Percentiles rank a stretch among this genome's conserved stretches.
phyloP scores from a whole-genome alignment of 2,113 vertebrate genomes.

The Ictidomys tridecemlineatus region DNA sequence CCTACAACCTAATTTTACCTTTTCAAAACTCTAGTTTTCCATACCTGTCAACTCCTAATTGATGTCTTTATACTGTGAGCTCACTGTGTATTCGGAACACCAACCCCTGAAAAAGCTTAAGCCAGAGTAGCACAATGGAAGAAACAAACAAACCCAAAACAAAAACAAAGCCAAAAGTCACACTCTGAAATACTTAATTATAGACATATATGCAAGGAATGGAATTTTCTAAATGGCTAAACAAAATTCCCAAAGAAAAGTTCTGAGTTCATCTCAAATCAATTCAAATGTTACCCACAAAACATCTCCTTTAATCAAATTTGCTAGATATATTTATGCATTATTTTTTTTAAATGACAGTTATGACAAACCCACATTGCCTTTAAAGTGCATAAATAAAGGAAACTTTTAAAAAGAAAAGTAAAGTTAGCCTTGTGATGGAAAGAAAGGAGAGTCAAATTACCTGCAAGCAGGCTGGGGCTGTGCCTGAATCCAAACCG shows the following conservation, averaged over 20 bases:
- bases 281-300: conserved; percentile 54
- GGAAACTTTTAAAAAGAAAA: conserved; percentile 69
- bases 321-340: conserved; percentile 26
- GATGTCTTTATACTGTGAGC: conserved; percentile 83
- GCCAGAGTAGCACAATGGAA: conserved; percentile 80
- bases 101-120: conserved; percentile 84
- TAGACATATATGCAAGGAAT: conserved; percentile 78
- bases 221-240: conserved; percentile 55
- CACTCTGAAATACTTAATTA: conserved; percentile 76
- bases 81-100: conserved; percentile 83
- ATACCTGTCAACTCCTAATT: conserved; percentile 82
- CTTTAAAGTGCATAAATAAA: conserved; percentile 69
- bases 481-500: conserved; percentile 88
- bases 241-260: conserved; percentile 59
- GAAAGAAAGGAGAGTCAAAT: conserved; percentile 85
- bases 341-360: conserved; percentile 24
- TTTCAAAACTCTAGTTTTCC: conserved; percentile 82
- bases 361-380: conserved; percentile 69
- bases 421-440: conserved; percentile 74
- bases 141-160: conserved; percentile 81
- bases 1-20: conserved; percentile 79
- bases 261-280: conserved; percentile 57
- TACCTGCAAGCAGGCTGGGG: conserved; percentile 89
- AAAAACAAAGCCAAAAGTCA: conserved; percentile 83
- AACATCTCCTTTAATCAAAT: conserved; percentile 55